A percentile compares a stretch with the other conserved stretches of the same genome.
Conservation (phyloP, 2,113 vertebrate species). For the Callithrix jacchus region DNA sequence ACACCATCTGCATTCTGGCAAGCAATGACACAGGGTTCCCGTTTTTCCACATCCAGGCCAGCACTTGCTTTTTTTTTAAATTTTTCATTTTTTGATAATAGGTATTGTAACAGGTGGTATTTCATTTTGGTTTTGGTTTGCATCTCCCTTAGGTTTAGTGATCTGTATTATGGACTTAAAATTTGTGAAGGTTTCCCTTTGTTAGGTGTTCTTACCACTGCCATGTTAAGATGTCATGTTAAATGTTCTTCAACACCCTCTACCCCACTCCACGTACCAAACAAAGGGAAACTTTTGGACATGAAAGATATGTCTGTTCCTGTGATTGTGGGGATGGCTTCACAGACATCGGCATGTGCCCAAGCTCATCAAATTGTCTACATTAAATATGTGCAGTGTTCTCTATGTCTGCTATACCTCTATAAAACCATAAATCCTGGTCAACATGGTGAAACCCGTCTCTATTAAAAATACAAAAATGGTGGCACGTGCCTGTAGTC, state of each 20-base stretch:
- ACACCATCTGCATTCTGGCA: not conserved
- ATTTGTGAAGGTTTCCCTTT: not conserved
- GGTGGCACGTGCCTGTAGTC: too few species aligned
- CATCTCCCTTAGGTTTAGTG: not conserved
- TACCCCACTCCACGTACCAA: accelerated
- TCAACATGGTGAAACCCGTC: too few species aligned
- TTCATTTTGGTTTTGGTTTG: not conserved
- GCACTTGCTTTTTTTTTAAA: not conserved
- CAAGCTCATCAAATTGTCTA: not conserved
- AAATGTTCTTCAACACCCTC: not conserved
- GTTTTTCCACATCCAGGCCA: not conserved
- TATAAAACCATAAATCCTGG: not conserved
- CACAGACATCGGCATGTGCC: accelerated
- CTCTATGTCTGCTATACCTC: not conserved
- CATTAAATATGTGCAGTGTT: not conserved
- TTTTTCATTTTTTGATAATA: not conserved
- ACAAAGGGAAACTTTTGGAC: not conserved
- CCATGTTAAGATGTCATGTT: not conserved
- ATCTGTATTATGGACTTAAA: not conserved
- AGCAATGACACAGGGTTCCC: too few species aligned
- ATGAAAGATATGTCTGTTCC: not conserved
- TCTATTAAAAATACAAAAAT: too few species aligned
- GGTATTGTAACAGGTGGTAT: too few species aligned
- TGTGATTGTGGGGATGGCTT: not conserved
- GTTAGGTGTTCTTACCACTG: too few species aligned